These are phyloP conservation scores for Achroia grisella DNA, from an alignment of 1,140 invertebrate genomes.

Conservation along the genomic window DNA sequence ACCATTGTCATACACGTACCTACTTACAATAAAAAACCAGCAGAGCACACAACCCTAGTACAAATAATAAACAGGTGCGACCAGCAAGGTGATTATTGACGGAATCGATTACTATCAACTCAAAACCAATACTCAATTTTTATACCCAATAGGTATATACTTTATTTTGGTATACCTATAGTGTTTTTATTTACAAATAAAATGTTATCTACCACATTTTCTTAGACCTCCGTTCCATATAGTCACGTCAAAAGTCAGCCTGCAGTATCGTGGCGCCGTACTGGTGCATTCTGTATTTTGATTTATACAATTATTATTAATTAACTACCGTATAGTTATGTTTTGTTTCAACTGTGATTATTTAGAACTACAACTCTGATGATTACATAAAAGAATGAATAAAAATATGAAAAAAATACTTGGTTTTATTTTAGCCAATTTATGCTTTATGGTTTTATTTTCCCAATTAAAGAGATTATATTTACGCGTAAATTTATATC, in stretches of 20 bases:
- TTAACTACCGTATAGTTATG: slow-evolving; percentile 63
- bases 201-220: no score
- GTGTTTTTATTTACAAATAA: no score
- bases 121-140: no score
- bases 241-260: no score
- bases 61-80: slow-evolving; percentile 36
- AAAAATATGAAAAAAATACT: slow-evolving; percentile 53
- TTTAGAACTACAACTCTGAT: slow-evolving; percentile 74
- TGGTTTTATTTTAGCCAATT: slow-evolving; percentile 26
- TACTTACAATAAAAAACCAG: slow-evolving; percentile 38
- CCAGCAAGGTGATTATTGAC: no score
- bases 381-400: slow-evolving; percentile 73
- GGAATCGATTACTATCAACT: no score
- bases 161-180: no score
- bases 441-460: neutral
- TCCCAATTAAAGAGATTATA: no score
- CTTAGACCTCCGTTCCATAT: no score
- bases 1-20: slow-evolving; percentile 8
- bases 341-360: slow-evolving; percentile 75
- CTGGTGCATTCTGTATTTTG: slow-evolving; percentile 40
- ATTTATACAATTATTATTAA: slow-evolving; percentile 62
- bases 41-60: slow-evolving; percentile 67
- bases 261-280: no score
- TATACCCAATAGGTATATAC: no score
- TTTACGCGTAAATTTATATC: no score